Conservation (phyloP, 1,140 invertebrate species). For the Tetramorium alpestre region DNA sequence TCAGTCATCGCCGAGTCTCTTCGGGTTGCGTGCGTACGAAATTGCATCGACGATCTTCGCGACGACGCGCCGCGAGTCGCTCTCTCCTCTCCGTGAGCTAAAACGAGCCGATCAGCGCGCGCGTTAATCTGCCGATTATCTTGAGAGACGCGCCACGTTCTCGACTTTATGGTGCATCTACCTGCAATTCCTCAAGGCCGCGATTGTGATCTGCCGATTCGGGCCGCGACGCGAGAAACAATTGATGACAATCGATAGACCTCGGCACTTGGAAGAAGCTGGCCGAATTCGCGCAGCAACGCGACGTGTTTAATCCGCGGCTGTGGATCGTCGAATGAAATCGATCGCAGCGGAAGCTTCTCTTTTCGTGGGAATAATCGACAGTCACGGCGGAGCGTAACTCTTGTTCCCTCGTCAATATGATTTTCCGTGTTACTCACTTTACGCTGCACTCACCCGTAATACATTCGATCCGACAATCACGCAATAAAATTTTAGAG, state of each 20-base stretch:
- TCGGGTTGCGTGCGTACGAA: conserved; percentile 59
- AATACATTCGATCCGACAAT: conserved; percentile 9
- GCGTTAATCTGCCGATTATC: not conserved
- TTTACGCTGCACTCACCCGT: not conserved
- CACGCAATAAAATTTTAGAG: not conserved
- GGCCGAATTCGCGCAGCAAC: not conserved
- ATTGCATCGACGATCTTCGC: conserved; percentile 29
- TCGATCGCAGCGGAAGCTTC: not conserved
- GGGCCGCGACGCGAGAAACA: not conserved
- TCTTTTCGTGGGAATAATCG: conserved; percentile 4
- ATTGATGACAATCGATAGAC: conserved; percentile 37
- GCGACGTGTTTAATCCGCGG: conserved; percentile 17
- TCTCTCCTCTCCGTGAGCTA: not conserved
- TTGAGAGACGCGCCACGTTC: not conserved
- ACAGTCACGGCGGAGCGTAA: conserved; percentile 35
- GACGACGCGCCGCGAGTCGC: not conserved
- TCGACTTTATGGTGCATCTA: not conserved
- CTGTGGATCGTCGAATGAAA: not conserved
- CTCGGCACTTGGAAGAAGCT: not conserved
- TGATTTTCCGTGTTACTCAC: conserved; percentile 28
- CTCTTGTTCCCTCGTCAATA: not conserved
- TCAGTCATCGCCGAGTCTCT: conserved; percentile 73
- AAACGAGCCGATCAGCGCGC: not conserved
- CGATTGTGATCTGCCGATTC: not conserved
- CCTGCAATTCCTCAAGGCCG: not conserved